Conservation (phyloP, 2,888 invertebrate species). For the Orchesellides sinensis region DNA sequence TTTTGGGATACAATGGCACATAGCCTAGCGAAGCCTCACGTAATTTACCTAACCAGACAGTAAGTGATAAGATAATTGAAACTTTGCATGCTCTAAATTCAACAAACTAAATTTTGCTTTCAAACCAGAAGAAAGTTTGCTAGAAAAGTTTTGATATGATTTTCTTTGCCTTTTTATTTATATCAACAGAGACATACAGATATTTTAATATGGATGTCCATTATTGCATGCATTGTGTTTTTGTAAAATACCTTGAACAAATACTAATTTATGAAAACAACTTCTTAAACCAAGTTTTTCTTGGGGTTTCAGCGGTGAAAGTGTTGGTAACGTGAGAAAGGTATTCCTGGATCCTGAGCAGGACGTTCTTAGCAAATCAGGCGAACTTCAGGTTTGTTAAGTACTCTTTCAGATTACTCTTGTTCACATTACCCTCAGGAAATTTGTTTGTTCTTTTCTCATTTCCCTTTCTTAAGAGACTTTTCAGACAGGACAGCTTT, state of each 20-base stretch:
- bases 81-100: not conserved
- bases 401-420: not conserved
- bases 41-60: conserved; percentile 37
- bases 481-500: not conserved
- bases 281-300: not conserved
- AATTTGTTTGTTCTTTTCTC: not conserved
- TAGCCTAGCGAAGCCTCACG: conserved; percentile 36
- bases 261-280: too few species aligned
- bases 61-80: conserved; percentile 7
- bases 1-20: conserved; percentile 21
- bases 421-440: not conserved
- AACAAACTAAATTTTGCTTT: not conserved
- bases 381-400: conserved; percentile 53
- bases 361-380: conserved; percentile 58
- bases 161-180: too few species aligned
- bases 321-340: conserved; percentile 56
- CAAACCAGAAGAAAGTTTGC: not conserved
- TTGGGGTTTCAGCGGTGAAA: conserved; percentile 58
- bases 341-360: conserved; percentile 50
- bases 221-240: too few species aligned
- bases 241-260: too few species aligned
- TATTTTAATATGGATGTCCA: too few species aligned
- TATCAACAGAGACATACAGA: too few species aligned
- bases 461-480: not conserved
- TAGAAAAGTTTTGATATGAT: not conserved